Evolutionary conservation across 2,888 invertebrate genomes (phyloP), one percentile per base, ranked within the genome.

Genomic region (Amiota mariae): DNA sequence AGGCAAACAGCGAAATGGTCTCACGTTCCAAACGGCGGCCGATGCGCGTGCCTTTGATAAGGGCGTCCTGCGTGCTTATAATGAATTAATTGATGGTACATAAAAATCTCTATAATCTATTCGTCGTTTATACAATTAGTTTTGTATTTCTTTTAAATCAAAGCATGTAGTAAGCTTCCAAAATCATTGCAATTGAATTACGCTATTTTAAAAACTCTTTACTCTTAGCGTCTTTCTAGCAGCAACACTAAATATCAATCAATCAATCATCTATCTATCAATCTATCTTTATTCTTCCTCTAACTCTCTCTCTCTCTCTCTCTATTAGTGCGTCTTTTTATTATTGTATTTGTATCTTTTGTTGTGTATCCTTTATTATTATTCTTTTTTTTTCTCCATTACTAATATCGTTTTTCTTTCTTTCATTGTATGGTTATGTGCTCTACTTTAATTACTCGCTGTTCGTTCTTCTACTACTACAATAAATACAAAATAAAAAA

Each of bases 21-120:
- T 98, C 82, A 98, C 98, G 71, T 98, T 98, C 92, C 97, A 97
- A 90, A 97, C 97, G 71, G 97, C 97, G 54, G 97, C 97, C 10
- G 96, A 98, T 91, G 98, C 97, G 51, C 91, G 97, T 78, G 97
- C 97, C 72, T 98, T 98, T 90, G 98, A 98, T 89, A 95, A 95
- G 88, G 97, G 97, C 56, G 96, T 98, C 15, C 91, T 96, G 80
- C 94, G 94, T 75, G 97, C 97, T 70, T 95, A 97, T 71, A 95
- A 97, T 88, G 97, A 97, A 90, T 91, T 97, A 86, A 91, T 96
- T 89, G 96, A 97, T 93, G 97, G 97, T 97, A 93, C 13, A 48
- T 49, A 24, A 61, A 61, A 61, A 61, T 15, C 59, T 71, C 48
- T 46, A 63, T 36, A 51, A 15, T 20, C 24, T 20, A 13, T 71